phyloP scores from a whole-genome alignment of 1,140 invertebrate species.

The Phthorimaea operculella region DNA sequence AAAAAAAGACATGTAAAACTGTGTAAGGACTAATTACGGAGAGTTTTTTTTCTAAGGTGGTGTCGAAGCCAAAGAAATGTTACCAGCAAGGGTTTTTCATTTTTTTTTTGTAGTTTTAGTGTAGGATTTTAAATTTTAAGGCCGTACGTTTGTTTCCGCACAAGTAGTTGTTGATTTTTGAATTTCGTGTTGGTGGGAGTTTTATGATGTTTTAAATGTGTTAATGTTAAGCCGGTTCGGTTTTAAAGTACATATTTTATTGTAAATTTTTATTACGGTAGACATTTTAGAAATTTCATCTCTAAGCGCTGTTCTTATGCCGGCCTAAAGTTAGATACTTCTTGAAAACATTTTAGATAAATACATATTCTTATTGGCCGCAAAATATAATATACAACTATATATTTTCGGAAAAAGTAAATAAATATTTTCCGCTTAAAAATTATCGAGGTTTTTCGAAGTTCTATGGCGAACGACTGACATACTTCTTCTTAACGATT shows the following conservation, averaged over 20 bases:
- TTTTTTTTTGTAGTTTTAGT: slow-evolving; percentile 4
- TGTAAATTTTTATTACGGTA: background rate
- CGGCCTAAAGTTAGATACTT: background rate
- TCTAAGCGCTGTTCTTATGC: background rate
- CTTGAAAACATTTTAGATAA: background rate
- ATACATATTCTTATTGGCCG: background rate
- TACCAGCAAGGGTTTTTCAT: slow-evolving; percentile 18
- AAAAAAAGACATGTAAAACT: slow-evolving; percentile 55
- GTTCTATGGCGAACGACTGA: slow-evolving; percentile 12
- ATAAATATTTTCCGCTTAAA: background rate
- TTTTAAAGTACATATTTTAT: background rate
- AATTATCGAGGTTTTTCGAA: background rate
- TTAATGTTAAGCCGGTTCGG: background rate
- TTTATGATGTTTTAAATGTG: background rate
- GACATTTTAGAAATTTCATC: background rate
- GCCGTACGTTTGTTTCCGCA: background rate
- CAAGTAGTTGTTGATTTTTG: background rate
- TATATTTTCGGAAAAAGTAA: background rate
- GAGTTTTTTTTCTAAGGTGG: slow-evolving; percentile 12
- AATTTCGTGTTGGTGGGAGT: background rate
- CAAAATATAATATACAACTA: background rate
- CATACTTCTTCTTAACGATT: slow-evolving; percentile 27
- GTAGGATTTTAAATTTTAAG: slow-evolving; percentile 1
- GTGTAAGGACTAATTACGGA: slow-evolving; percentile 42
- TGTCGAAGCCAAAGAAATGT: slow-evolving; percentile 30